Evolutionary conservation across 2,888 invertebrate species (phyloP), one percentile per base, ranked within the genome.

Genomic region (Euzophera pinguis): DNA sequence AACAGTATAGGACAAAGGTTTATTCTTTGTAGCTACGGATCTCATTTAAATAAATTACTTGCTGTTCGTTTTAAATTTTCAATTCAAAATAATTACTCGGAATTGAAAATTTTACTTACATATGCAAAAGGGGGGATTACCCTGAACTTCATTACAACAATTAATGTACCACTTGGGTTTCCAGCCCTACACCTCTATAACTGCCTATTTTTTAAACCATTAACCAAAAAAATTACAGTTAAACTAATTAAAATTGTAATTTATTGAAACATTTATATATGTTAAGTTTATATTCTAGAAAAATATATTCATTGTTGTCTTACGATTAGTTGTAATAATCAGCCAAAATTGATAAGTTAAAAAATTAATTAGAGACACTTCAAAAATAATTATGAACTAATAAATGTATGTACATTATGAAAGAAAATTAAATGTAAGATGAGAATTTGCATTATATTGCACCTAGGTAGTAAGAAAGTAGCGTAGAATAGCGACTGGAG

Each of bases 361-460:
- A 64, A 55, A 39, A 48, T 60, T 61, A 65, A 67, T 62, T 69
- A 67, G 63, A 64, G 59, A 59, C 69, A 62, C 63, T 69, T 71
- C 32, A 60, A 67, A 65, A 63, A 67, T 64, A 71, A 64, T 58
- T 68, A 72, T 62, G 60, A 59, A 69, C 67, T 61, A 57, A 64
- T 60, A 75, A n/a, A n/a, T n/a, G n/a, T n/a, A 71, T 78, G 71
- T 79, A 77, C 64, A 75, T 68, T 76, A 74, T 68, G 67, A 71
- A 71, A 65, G 53, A 60, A 69, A 65, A 71, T 66, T 69, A 58
- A 67, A 64, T 60, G 52, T 77, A 77, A 77, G 65, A 75, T 63
- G 69, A 72, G 69, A 72, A 78, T 78, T 77, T 70, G 81, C 81
- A 83, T 82, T 81, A 78, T 84, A 85, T 78, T 84, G 88, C 88